Evolutionary conservation across 1,140 invertebrate genomes (phyloP).

Genomic region (Formica selysi): DNA sequence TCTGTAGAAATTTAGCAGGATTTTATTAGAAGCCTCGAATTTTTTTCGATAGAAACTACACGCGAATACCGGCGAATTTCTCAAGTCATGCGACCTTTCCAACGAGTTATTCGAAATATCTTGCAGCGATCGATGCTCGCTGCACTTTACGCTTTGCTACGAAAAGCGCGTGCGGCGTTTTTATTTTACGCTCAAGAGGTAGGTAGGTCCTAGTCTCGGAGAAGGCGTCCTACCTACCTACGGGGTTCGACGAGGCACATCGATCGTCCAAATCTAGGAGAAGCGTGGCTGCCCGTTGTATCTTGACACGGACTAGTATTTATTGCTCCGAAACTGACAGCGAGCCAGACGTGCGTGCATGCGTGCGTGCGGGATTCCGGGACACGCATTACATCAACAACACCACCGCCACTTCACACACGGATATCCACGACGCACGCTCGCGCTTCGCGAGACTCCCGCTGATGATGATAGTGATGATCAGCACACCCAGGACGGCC

Average conservation of each 20-base stretch:
- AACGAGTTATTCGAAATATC: not conserved
- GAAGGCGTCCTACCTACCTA: conserved; percentile 30
- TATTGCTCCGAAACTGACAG: conserved; percentile 60
- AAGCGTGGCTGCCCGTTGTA: not conserved
- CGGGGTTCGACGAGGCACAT: conserved; percentile 10
- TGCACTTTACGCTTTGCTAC: not conserved
- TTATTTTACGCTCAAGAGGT: not conserved
- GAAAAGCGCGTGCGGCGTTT: conserved; percentile 16
- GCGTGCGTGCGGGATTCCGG: conserved; percentile 27
- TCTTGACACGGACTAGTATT: not conserved
- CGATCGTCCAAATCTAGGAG: conserved; percentile 17
- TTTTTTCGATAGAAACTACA: not conserved
- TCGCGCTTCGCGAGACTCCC: not conserved
- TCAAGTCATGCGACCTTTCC: conserved; percentile 1
- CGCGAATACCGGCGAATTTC: not conserved
- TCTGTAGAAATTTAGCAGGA: not conserved
- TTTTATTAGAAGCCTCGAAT: not conserved
- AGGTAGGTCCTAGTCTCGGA: not conserved
- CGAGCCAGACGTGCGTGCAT: not conserved
- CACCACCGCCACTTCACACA: conserved; percentile 62
- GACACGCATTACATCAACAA: conserved; percentile 66
- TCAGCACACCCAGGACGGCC: conserved; percentile 4
- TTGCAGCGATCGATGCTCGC: conserved; percentile 36
- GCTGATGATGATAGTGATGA: conserved; percentile 16
- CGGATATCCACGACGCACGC: conserved; percentile 46